A percentile compares a stretch with the other conserved stretches of the same genome.
Evolutionary conservation across 2,113 vertebrate genomes (phyloP).

Genomic region (Cyprinus carpio): DNA sequence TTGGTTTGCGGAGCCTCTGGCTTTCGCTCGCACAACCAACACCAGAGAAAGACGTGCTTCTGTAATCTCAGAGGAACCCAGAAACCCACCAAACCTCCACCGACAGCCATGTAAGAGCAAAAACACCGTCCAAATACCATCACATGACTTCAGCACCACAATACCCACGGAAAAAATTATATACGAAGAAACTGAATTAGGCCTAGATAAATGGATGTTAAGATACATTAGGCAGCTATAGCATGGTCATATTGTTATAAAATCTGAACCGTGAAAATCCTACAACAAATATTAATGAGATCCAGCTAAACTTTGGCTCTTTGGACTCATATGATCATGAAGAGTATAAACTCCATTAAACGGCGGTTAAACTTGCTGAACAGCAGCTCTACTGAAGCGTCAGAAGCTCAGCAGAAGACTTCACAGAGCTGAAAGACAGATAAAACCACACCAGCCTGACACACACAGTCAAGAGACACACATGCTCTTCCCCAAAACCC

Average conservation of each 20-base stretch:
- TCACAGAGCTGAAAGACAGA: too few species aligned
- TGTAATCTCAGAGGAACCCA: conserved; percentile 30
- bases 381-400: conserved; percentile 3
- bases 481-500: too few species aligned
- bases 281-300: background rate
- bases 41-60: conserved; percentile 35
- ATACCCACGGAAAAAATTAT: too few species aligned
- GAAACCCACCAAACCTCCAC: conserved; percentile 32
- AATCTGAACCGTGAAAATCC: background rate
- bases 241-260: too few species aligned
- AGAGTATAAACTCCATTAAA: background rate
- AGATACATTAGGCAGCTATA: background rate
- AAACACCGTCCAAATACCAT: conserved; percentile 11
- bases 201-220: background rate
- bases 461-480: too few species aligned
- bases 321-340: background rate
- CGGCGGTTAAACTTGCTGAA: background rate
- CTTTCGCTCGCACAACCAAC: conserved; percentile 29
- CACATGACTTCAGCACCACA: background rate
- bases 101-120: background rate
- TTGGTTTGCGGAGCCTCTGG: background rate
- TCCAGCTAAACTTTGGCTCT: background rate
- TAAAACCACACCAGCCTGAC: too few species aligned
- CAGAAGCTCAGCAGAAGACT: too few species aligned
- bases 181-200: background rate